Percentiles rank a stretch among this genome's conserved stretches.
Conservation (phyloP, 2,888 invertebrate species). For the Microctonus aethiopoides region DNA sequence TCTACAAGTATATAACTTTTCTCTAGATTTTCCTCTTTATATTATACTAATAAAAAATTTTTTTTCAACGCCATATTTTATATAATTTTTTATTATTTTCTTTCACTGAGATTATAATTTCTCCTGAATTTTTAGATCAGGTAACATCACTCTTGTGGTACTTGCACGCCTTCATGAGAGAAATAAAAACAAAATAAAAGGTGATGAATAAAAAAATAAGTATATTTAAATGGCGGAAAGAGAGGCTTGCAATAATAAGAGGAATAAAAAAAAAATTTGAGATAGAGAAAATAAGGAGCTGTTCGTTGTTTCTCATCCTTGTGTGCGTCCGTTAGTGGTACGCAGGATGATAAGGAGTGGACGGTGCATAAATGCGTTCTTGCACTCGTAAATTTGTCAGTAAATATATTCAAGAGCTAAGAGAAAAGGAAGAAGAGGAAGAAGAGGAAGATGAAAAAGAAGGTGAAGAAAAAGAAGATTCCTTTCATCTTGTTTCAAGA, state of each 20-base stretch:
- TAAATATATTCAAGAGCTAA: constrained; percentile 8
- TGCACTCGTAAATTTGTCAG: constrained; percentile 56
- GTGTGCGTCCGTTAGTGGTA: constrained; percentile 27
- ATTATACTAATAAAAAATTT: constrained; percentile 12
- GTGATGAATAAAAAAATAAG: neutral
- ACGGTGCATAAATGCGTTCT: constrained; percentile 17
- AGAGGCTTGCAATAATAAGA: neutral
- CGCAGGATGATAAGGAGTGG: neutral
- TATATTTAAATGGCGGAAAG: neutral
- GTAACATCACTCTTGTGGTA: neutral
- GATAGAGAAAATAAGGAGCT: neutral
- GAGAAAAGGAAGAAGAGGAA: neutral
- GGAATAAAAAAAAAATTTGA: neutral
- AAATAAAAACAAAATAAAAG: neutral
- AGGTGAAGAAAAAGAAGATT: neutral
- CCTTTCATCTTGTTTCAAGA: constrained; percentile 37
- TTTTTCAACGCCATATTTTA: neutral
- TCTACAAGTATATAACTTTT: constrained; percentile 38
- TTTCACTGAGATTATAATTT: neutral
- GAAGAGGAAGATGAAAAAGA: neutral
- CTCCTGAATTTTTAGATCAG: constrained; percentile 9
- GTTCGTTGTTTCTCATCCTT: neutral
- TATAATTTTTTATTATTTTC: neutral
- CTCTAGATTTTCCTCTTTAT: constrained; percentile 7
- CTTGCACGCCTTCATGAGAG: neutral